Evolutionary conservation across 2,888 invertebrate species (phyloP), one percentile per base, ranked within the genome.

Genomic region (Cephus nigrinus): DNA sequence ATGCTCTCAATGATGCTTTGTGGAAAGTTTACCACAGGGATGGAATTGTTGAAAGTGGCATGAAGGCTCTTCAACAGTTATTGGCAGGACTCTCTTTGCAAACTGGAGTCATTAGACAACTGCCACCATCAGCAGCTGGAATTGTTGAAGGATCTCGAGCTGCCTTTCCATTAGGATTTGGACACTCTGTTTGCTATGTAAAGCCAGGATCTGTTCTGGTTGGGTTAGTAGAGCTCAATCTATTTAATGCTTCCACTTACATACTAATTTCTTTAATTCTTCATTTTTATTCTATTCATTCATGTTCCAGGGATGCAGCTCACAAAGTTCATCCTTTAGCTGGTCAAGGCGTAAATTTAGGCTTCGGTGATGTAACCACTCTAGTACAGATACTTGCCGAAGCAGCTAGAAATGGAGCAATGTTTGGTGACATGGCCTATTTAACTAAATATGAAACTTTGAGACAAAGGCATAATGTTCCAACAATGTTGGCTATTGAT

Each of bases 321-420:
- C 96, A 99, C 92, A 94, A 98, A 83, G 94, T 99, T 32, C 99
- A 99, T 92, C 99, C 99, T 0, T 91, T 99, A 83, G 99, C 99
- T 68, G 99, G 99, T 0, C 99, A 99, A 92, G 99, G 99, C 11
- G 98, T 99, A 0, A 99, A 99, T 93, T 93, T 99, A 73, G 99
- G 99, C 1, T 98, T 99, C 91, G 97, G 98, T 11, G 99, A 99
- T 92, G 95, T 98, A 0, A 92, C 93, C 40, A 94, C 94, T 82
- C 93, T 99, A n/a, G 94, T 95, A 0, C 92, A 95, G 74, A 90
- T 95, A 23, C 92, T 99, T 30, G 93, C 95, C 0, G 93, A 96
- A 33, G 95, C 96, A 0, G 92, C 95, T 0, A 94, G 95, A 87
- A 92, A 94, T 79, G 99, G 99, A 3, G 93, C 94, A 76, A 94